These are phyloP conservation scores for Standfussiana lucernea DNA, from an alignment of 2,888 invertebrate species.

Conservation along the genomic window DNA sequence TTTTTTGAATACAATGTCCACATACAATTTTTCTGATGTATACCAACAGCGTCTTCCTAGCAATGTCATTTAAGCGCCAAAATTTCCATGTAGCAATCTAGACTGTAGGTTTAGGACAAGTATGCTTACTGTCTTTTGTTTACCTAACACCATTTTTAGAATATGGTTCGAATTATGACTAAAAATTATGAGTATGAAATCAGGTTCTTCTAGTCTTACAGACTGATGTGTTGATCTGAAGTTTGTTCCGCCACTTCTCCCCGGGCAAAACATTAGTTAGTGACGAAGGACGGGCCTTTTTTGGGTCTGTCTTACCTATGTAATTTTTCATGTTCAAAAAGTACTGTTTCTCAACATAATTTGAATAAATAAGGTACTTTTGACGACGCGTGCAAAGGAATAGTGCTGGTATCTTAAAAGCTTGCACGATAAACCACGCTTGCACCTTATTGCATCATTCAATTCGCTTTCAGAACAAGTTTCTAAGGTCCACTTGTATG, in stretches of 20 bases:
- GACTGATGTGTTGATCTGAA: neutral
- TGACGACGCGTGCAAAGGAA: neutral
- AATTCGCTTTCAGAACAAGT: constrained; percentile 10
- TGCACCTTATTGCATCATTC: neutral
- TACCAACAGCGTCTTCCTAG: neutral
- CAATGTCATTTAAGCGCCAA: neutral
- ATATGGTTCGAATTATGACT: neutral
- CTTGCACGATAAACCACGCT: neutral
- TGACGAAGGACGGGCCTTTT: neutral
- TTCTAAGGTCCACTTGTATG: neutral
- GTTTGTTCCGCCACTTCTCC: neutral
- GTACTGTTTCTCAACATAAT: neutral
- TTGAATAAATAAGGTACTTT: neutral
- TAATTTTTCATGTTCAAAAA: neutral
- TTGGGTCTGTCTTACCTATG: neutral
- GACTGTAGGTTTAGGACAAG: neutral
- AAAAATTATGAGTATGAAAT: neutral
- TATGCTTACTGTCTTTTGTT: neutral
- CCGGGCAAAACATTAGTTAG: neutral
- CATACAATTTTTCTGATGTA: neutral
- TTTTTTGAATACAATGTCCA: neutral
- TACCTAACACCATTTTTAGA: neutral
- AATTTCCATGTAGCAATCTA: neutral
- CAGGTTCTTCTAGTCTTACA: neutral
- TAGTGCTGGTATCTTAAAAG: neutral